These are phyloP conservation scores for Syrphus vitripennis DNA, from an alignment of 2,888 invertebrate species.

Conservation along the genomic window DNA sequence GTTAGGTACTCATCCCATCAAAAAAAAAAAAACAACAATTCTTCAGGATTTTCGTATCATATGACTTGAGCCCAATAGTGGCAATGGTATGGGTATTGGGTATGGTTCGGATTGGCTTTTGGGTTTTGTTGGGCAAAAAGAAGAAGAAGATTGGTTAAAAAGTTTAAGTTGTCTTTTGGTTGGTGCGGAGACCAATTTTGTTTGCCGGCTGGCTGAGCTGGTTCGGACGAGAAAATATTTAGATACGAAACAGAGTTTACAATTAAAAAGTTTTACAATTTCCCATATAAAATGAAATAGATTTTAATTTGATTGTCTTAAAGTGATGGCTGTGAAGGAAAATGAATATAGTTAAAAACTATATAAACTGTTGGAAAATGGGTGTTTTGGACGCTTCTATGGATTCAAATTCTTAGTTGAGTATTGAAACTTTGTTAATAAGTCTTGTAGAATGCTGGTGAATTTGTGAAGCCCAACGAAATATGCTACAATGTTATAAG, in stretches of 20 bases:
- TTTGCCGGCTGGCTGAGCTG: background rate
- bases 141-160: conserved; percentile 68
- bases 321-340: conserved; percentile 56
- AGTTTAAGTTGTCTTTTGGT: conserved; percentile 48
- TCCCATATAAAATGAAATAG: conserved; percentile 60
- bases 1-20: background rate
- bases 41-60: conserved; percentile 9
- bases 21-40: no score
- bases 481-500: background rate
- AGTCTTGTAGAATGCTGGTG: background rate
- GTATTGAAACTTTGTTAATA: background rate
- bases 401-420: background rate
- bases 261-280: conserved; percentile 70
- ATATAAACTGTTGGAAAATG: conserved; percentile 12
- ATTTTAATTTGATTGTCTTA: conserved; percentile 67
- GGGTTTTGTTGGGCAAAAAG: conserved; percentile 50
- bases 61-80: background rate
- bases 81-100: background rate
- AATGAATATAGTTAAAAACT: conserved; percentile 67
- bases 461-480: background rate
- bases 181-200: conserved; percentile 41
- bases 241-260: conserved; percentile 66
- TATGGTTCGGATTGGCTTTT: background rate
- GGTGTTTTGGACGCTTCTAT: background rate
- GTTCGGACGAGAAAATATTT: conserved; percentile 50